phyloP scores from a whole-genome alignment of 2,888 invertebrate genomes.

The Escarpia spicata region DNA sequence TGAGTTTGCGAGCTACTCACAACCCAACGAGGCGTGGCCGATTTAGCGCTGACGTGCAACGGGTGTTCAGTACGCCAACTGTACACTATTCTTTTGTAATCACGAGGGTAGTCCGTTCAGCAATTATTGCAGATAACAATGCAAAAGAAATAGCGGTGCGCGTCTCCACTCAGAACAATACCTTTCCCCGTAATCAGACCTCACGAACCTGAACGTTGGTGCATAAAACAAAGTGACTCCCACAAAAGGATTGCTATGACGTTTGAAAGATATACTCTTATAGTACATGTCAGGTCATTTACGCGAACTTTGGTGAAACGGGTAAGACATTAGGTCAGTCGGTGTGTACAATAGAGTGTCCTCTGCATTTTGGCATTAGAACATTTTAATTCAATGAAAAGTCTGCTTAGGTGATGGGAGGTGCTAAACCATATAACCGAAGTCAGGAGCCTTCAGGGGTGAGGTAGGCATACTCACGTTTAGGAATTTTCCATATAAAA shows the following conservation, averaged over 20 bases:
- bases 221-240: background rate
- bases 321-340: background rate
- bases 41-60: background rate
- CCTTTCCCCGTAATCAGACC: background rate
- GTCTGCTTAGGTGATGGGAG: too few species aligned
- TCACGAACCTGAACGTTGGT: background rate
- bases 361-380: too few species aligned
- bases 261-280: background rate
- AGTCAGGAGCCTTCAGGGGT: background rate
- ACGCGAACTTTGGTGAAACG: background rate
- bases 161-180: background rate
- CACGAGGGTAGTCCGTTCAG: background rate
- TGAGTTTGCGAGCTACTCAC: background rate
- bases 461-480: background rate
- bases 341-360: background rate
- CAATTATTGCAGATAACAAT: background rate
- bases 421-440: too few species aligned
- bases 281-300: background rate
- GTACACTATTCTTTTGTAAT: background rate
- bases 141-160: background rate
- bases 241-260: background rate
- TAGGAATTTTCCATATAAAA: conserved; percentile 13
- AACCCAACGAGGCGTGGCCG: background rate
- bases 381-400: too few species aligned
- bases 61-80: background rate